Conservation (phyloP, 2,113 vertebrate genomes). For the Neodon shergylaensis region DNA sequence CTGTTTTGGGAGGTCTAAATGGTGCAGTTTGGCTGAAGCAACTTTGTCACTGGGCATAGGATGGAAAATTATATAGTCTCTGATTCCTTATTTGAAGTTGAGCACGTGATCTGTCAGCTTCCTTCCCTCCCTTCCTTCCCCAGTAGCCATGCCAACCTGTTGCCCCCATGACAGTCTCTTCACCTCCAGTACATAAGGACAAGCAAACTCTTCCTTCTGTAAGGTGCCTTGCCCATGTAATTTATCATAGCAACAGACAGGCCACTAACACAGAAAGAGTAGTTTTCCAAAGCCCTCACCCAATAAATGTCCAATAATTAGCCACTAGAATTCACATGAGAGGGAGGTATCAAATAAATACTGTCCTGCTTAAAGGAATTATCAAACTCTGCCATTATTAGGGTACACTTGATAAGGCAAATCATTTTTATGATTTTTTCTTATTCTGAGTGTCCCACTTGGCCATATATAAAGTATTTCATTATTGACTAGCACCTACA, state of each 20-base stretch:
- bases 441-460: not conserved
- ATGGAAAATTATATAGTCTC: not conserved
- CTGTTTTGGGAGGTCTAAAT: not conserved
- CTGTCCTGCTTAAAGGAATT: not conserved
- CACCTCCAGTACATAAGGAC: not conserved
- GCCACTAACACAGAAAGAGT: not conserved
- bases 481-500: conserved; percentile 25
- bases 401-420: conserved; percentile 1
- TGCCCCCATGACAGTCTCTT: not conserved
- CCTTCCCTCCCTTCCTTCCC: rapidly evolving
- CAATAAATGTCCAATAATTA: not conserved
- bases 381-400: not conserved
- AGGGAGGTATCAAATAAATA: not conserved
- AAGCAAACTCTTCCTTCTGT: not conserved
- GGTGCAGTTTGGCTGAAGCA: not conserved
- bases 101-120: not conserved
- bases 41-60: not conserved
- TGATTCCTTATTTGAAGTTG: not conserved
- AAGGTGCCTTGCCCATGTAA: not conserved
- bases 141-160: not conserved
- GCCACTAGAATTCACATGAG: not conserved
- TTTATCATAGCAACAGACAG: not conserved
- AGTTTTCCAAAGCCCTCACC: not conserved
- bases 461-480: conserved; percentile 24
- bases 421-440: conserved; percentile 41